Evolutionary conservation across 2,888 invertebrate species (phyloP), one percentile per base, ranked within the genome.

Genomic region (Pterostichus madidus): DNA sequence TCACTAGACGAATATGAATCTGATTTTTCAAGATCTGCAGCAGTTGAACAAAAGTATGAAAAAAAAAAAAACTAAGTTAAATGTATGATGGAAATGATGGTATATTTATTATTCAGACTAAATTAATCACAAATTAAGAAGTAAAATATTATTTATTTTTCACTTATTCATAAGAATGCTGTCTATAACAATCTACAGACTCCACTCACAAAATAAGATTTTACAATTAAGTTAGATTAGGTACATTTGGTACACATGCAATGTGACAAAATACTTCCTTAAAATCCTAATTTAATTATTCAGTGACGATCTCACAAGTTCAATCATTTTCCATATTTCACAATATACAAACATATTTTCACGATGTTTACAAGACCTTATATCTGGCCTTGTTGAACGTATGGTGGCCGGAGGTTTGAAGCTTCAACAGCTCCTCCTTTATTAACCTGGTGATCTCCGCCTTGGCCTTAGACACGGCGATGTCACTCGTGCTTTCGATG

Each of bases 401-500:
- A 87, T 97, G 97, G 89, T 96, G 96, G 5, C 96, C 93, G 0
- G 96, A 95, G 11, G 96, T 96, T 89, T 96, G 95, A 85, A 99
- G 91, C 90, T 98, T 97, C 64, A 99, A 93, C 80, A 99, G 92
- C 89, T 99, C 99, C 90, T 99, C 99, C 89, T 99, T 99, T 88
- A 99, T 98, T 80, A 99, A 93, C 35, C 99, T 93, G 0, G 98
- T 98, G 80, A 99, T 98, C 91, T 99, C 99, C 2, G 97, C 96
- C 90, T 98, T 98, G 0, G 99, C 99, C 89, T 98, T 98, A 79
- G 97, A 96, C 10, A 99, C 97, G 0, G 99, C 97, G 85, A 99
- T 92, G 89, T 99, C 99, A 87, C 97, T 98, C 2, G 98, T 98
- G 86, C 99, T 98, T 89, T 99, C 99, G 86, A 99, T 98, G n/a